Base-by-base conservation (phyloP, 2,888 invertebrate species). In the Lithophane ornitopus region DNA sequence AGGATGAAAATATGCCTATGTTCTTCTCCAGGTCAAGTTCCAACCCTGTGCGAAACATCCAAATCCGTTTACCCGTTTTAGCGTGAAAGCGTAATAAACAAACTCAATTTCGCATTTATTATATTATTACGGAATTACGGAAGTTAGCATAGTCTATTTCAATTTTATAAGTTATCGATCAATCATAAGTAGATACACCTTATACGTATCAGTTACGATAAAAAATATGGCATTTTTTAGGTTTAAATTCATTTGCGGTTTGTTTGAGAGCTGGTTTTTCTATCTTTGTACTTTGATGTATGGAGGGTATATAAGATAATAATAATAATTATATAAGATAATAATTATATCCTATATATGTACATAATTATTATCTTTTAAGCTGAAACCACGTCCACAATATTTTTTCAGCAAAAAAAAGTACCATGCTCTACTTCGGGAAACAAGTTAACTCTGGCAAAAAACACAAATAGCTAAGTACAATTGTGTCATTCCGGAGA, bases 191-290 rank as follows among this genome's bases (percentile, higher is more conserved):
- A 62, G 39, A 63, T 52, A 68, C 34, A 68, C n/a, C 19, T 56
- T 63, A 80, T 74, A 44, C 34, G 19, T 34, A 79, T 69, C 68
- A n/a, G 44, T 74, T 12, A 44, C 59, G 63, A 75, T 75, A 75
- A 75, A 81, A 62, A 12, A 19, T 41, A 28, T 58, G 16, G 14
- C 26, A 74, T n/a, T 56, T 54, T 66, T 74, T 54, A 67, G 19
- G 28, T 67, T 68, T n/a, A 63, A 78, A 44, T 39, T 22, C 0
- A n/a, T 63, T 67, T 68, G 44, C 34, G 52, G 58, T 68, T 80
- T 46, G 34, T 80, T 68, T 52, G 16, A 56, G 46, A 12, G 3
- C 2, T 73, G 2, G 9, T 67, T 78, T 56, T 73, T 44, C 12
- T 58, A 28, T 28, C n/a, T 14, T 4, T 78, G 8, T 69, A 54